phyloP scores from a whole-genome alignment of 2,113 vertebrate genomes.

The Corapipo altera region DNA sequence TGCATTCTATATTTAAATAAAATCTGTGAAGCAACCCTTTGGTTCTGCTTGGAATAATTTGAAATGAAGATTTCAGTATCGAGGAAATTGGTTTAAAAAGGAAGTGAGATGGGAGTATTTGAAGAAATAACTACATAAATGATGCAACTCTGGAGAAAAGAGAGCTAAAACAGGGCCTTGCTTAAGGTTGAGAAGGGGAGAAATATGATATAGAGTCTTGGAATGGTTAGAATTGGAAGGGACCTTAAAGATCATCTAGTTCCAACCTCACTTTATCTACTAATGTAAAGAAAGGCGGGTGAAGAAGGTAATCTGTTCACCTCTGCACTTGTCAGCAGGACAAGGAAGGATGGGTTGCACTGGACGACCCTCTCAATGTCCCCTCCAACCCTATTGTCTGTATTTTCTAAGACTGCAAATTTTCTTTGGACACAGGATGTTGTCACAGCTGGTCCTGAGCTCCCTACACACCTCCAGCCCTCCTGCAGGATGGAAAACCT shows the following conservation, averaged over 20 bases:
- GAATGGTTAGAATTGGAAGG: not conserved
- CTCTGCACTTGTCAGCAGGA: not conserved
- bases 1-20: not conserved
- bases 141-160: not conserved
- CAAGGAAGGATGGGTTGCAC: not conserved
- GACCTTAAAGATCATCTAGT: not conserved
- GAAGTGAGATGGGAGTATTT: accelerated
- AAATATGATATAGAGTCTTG: not conserved
- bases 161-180: not conserved
- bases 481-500: not conserved
- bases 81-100: not conserved
- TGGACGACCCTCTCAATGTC: not conserved
- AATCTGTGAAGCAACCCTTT: not conserved
- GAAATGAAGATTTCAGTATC: not conserved
- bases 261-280: not conserved
- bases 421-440: not conserved
- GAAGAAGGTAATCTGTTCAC: not conserved
- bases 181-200: not conserved
- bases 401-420: not conserved
- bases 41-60: not conserved
- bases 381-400: not conserved
- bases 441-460: not conserved
- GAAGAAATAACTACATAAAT: not conserved
- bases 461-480: accelerated
- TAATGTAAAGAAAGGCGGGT: not conserved